Base-by-base conservation (phyloP, 1,140 invertebrate genomes). In the Hypothenemus hampei region DNA sequence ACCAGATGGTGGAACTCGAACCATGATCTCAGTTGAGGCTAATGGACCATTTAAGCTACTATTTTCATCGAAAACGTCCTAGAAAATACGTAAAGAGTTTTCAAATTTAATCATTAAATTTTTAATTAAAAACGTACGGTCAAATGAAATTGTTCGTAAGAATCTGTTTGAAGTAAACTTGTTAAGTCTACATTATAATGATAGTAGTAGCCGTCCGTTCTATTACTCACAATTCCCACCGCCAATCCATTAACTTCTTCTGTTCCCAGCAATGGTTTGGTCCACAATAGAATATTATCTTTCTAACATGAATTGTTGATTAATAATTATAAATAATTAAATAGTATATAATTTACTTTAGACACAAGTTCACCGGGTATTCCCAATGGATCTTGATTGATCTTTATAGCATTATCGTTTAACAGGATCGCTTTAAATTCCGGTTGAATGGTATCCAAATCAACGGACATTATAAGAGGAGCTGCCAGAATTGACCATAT, bases 401-500 rank as follows among this genome's bases (percentile, higher is more conserved):
- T 80, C 33, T 80, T 83, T 56, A 95, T 91, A 0, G 78, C 71
- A 39, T 82, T 76, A 50, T 78, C 77, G 61, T 95, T 95, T 37
- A 83, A 78, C 1, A 96, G 71, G 57, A 95, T 86, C 8, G 78
- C 78, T 65, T 83, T 87, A 63, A 85, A 86, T 67, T 85, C 80
- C 0, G 81, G 77, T 36, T 73, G 72, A 8, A 96, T 83, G 7
- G 75, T 81, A 10, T 81, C 71, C 47, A 95, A 76, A 72, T 95
- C 90, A n/a, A 82, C 82, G 10, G 91, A 93, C 81, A 95, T 91
- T n/a, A 95, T 79, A 0, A 96, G 71, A 0, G 92, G 92, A 0
- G 91, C 86, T 0, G 91, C 88, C 70, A 92, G 75, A 35, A 96
- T 83, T 1, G 87, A 81, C 92, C 92, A 96, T 53, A 96, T 77